Evolutionary conservation across 2,797 vertebrate genomes (phyloP).

Genomic region (Malacoctenus gilli): DNA sequence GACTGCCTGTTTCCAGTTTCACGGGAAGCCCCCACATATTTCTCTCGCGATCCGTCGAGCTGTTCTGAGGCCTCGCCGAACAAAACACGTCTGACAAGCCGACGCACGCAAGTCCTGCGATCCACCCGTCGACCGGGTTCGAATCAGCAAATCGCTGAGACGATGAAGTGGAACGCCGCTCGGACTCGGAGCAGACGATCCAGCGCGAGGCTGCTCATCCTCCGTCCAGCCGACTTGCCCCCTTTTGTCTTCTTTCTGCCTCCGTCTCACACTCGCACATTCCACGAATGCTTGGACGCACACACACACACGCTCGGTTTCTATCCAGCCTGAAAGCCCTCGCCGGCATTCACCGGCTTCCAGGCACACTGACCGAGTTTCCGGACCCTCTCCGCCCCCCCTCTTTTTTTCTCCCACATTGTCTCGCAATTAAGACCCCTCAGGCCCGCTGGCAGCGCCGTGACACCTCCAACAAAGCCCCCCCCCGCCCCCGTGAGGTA

Average conservation of each 20-base stretch:
- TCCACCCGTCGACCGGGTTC: too few relatives aligned
- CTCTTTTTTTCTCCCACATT: slow-evolving; percentile 32
- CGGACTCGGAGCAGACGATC: too few relatives aligned
- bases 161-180: too few relatives aligned
- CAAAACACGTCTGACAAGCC: too few relatives aligned
- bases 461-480: slow-evolving; percentile 48
- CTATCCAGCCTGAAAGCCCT: slow-evolving; percentile 25
- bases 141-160: too few relatives aligned
- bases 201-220: too few relatives aligned
- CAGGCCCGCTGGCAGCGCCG: slow-evolving; percentile 14
- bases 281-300: neutral
- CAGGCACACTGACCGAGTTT: slow-evolving; percentile 73
- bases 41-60: too few relatives aligned
- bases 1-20: too few relatives aligned
- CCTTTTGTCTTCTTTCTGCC: slow-evolving; percentile 55
- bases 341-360: slow-evolving; percentile 26
- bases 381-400: slow-evolving; percentile 19
- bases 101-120: too few relatives aligned
- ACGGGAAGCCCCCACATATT: too few relatives aligned
- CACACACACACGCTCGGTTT: slow-evolving; percentile 3
- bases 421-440: slow-evolving; percentile 47
- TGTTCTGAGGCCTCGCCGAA: too few relatives aligned
- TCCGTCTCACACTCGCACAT: slow-evolving; percentile 33
- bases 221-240: too few relatives aligned
- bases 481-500: slow-evolving; percentile 25